Percentiles rank a stretch among this genome's conserved stretches.
These are phyloP conservation scores for Ascaphus truei DNA, from an alignment of 2,113 vertebrate species.

Conservation along the genomic window DNA sequence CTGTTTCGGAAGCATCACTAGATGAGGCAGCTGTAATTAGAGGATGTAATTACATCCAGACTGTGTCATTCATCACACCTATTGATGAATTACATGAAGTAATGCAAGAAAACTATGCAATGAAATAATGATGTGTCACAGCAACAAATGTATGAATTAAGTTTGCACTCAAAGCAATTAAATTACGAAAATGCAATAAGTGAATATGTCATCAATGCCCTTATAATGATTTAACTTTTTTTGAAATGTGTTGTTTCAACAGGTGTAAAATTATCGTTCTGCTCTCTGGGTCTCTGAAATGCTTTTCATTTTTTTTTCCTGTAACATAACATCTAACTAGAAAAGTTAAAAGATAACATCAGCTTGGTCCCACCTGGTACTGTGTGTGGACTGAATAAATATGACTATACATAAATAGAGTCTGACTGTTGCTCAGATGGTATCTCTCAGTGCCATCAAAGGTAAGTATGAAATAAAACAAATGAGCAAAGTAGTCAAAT, in stretches of 20 bases:
- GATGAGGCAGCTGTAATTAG: constrained; percentile 36
- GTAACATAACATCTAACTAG: no score
- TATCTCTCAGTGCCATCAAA: no score
- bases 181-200: not conserved
- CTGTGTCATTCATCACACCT: constrained; percentile 25
- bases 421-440: no score
- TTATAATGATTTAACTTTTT: not conserved
- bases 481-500: no score
- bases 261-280: no score
- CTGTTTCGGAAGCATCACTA: constrained; percentile 16
- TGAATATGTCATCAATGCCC: not conserved
- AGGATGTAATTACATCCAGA: constrained; percentile 28
- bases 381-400: no score
- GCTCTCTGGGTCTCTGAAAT: no score
- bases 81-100: constrained; percentile 29
- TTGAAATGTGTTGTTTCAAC: not conserved
- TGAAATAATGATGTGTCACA: constrained; percentile 27
- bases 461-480: no score
- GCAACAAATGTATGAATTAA: constrained; percentile 24
- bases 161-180: constrained; percentile 3
- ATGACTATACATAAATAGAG: no score
- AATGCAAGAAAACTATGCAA: constrained; percentile 19
- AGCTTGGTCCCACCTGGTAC: no score
- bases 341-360: no score
- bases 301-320: no score